Evolutionary conservation across 2,888 invertebrate genomes (phyloP).

Genomic region (Achlya flavicornis): DNA sequence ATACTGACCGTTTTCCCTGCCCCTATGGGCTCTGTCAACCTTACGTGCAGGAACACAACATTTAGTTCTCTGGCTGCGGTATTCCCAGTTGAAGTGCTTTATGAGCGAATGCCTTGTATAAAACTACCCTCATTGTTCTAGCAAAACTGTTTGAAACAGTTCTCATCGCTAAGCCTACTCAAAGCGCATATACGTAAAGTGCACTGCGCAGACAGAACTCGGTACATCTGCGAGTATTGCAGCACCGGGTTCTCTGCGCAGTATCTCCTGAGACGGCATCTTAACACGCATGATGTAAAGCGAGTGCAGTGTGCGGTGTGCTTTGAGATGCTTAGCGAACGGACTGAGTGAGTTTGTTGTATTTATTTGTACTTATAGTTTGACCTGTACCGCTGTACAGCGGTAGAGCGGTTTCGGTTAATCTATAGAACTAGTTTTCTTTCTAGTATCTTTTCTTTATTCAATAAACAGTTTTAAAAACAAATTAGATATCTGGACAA

Average conservation of each 20-base stretch:
- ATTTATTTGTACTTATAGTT: not conserved
- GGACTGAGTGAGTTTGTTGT: slow-evolving; percentile 42
- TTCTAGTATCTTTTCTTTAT: too few relatives aligned
- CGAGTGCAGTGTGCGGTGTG: slow-evolving; percentile 39
- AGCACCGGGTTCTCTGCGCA: slow-evolving; percentile 35
- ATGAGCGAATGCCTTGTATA: not conserved
- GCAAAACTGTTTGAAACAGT: slow-evolving; percentile 36
- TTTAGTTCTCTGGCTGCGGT: too few relatives aligned
- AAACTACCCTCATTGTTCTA: slow-evolving; percentile 21
- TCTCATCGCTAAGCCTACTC: slow-evolving; percentile 30
- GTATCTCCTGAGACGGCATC: slow-evolving; percentile 41
- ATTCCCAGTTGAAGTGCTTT: too few relatives aligned
- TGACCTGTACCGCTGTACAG: too few relatives aligned
- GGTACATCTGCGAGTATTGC: slow-evolving; percentile 40
- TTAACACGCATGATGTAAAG: slow-evolving; percentile 26
- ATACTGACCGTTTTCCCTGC: too few relatives aligned
- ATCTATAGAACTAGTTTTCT: too few relatives aligned
- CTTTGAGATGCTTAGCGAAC: slow-evolving; percentile 36
- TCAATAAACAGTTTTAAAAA: too few relatives aligned
- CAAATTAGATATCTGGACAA: too few relatives aligned
- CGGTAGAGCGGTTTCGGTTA: too few relatives aligned
- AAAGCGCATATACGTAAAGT: slow-evolving; percentile 46
- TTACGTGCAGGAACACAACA: too few relatives aligned
- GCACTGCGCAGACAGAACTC: slow-evolving; percentile 33
- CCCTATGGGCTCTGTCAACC: too few relatives aligned